phyloP scores from a whole-genome alignment of 2,888 invertebrate species.

The Trachelus tabidus region DNA sequence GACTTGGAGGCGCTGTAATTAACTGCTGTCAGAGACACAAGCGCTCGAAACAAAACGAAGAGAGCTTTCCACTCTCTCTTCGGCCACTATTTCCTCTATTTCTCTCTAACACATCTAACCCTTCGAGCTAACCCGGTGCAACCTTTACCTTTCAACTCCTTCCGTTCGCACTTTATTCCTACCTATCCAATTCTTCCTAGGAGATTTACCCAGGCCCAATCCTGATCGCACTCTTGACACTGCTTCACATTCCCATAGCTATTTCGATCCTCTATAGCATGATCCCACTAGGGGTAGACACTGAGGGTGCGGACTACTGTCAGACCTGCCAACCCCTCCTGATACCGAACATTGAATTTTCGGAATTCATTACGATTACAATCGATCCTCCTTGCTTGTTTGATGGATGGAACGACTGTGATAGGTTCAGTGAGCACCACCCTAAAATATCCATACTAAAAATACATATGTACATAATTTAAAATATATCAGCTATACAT shows the following conservation, averaged over 20 bases:
- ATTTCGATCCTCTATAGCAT: background rate
- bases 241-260: background rate
- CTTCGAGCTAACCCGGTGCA: background rate
- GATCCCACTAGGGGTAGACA: background rate
- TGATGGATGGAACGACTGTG: background rate
- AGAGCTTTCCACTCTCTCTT: background rate
- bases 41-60: constrained; percentile 30
- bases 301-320: background rate
- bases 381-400: constrained; percentile 10
- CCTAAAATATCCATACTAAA: background rate
- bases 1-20: constrained; percentile 41
- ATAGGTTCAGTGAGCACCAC: background rate
- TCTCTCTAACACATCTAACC: background rate
- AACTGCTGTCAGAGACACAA: constrained; percentile 50
- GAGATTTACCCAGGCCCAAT: background rate
- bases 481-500: no score
- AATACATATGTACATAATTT: background rate
- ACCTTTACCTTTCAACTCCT: background rate
- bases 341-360: constrained; percentile 2
- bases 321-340: background rate
- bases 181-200: background rate
- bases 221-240: background rate
- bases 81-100: background rate
- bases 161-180: background rate
- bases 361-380: constrained; percentile 23